These are phyloP conservation scores for Aethes cnicana DNA, from an alignment of 2,888 invertebrate species.

Conservation along the genomic window DNA sequence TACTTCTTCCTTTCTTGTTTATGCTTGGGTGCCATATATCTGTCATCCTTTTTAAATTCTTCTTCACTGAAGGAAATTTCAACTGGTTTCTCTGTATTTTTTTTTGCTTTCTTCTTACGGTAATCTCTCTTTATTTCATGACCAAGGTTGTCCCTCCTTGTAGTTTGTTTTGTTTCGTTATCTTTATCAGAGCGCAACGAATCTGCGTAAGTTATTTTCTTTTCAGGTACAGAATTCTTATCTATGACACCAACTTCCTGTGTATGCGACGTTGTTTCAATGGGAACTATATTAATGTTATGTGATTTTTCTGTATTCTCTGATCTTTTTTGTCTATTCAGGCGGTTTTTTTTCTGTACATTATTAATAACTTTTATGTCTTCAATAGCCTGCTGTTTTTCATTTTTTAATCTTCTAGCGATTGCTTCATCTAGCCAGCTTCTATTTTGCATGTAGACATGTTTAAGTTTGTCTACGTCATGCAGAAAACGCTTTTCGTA, in stretches of 20 bases:
- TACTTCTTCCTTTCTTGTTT: conserved; percentile 64
- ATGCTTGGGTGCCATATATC: conserved; percentile 57
- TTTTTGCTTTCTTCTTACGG: conserved; percentile 54
- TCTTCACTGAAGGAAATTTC: conserved; percentile 57
- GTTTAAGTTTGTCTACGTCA: conserved; percentile 61
- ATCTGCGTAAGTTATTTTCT: conserved; percentile 64
- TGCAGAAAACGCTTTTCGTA: conserved; percentile 61
- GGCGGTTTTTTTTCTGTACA: conserved; percentile 41
- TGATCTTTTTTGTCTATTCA: conserved; percentile 41
- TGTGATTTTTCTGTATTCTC: conserved; percentile 36
- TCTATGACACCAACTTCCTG: conserved; percentile 30
- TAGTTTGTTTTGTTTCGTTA: conserved; percentile 26
- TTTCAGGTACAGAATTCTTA: conserved; percentile 35
- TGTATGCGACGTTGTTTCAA: conserved; percentile 11
- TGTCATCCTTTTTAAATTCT: conserved; percentile 66
- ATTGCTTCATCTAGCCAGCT: conserved; percentile 70
- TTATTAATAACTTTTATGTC: conserved; percentile 44
- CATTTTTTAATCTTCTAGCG: conserved; percentile 52
- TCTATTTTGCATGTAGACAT: conserved; percentile 67
- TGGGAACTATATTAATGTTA: conserved; percentile 32
- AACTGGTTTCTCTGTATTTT: conserved; percentile 38
- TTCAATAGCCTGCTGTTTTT: conserved; percentile 44
- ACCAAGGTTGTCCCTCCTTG: conserved; percentile 42
- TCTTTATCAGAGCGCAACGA: conserved; percentile 54
- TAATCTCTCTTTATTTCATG: conserved; percentile 73